A percentile compares a stretch with the other conserved stretches of the same genome.
phyloP scores from a whole-genome alignment of 2,797 vertebrate genomes.

The Spatula clypeata region DNA sequence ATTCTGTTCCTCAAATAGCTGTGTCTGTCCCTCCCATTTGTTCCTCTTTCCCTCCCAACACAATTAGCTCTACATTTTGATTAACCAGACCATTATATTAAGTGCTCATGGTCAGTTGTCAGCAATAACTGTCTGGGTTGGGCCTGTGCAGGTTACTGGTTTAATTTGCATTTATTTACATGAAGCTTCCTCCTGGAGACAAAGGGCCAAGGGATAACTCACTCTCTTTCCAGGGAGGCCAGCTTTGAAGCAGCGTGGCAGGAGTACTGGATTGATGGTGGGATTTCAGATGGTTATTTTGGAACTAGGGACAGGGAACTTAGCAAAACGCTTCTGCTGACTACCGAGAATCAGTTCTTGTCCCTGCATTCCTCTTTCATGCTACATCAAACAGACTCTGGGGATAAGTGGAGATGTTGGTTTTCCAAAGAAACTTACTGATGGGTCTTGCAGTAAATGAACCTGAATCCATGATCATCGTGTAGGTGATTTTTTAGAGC shows the following conservation, averaged over 20 bases:
- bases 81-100: slow-evolving; percentile 31
- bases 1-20: slow-evolving; percentile 3
- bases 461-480: neutral
- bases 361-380: neutral
- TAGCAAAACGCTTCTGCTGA: neutral
- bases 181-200: neutral
- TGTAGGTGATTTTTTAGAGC: neutral
- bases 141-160: neutral
- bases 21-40: neutral
- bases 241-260: neutral
- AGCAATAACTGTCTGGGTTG: neutral
- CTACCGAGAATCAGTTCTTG: neutral
- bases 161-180: slow-evolving; percentile 11
- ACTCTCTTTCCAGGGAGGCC: neutral
- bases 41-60: slow-evolving; percentile 25
- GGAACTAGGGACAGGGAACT: neutral
- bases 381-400: neutral
- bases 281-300: neutral
- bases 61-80: slow-evolving; percentile 30
- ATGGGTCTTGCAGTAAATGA: neutral
- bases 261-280: neutral
- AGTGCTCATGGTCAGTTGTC: neutral
- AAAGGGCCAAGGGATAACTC: neutral
- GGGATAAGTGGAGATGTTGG: neutral
- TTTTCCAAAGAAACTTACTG: neutral